These are phyloP conservation scores for Cryptosula pallasiana DNA, from an alignment of 2,888 invertebrate species.

Conservation along the genomic window DNA sequence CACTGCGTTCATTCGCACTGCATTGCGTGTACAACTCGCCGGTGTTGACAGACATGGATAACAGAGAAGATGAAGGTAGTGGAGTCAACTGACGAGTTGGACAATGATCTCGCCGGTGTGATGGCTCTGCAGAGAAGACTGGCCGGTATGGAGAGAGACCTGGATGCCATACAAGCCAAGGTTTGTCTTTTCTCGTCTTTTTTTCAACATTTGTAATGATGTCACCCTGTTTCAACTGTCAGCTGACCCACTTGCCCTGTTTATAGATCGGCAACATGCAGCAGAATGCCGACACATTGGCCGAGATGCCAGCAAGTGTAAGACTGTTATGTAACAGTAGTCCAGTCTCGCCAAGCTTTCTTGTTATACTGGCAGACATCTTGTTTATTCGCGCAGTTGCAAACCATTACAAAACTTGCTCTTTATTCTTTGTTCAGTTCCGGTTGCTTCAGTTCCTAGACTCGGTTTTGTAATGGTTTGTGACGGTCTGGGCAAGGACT, in stretches of 20 bases:
- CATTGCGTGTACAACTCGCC: too few species aligned
- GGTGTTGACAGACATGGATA: conserved; percentile 69
- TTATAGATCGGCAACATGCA: conserved; percentile 14
- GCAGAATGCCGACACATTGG: neutral
- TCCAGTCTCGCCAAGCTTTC: too few species aligned
- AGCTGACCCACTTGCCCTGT: too few species aligned
- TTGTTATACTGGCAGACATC: too few species aligned
- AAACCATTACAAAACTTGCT: too few species aligned
- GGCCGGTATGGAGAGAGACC: conserved; percentile 96
- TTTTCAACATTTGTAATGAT: too few species aligned
- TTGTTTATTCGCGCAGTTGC: too few species aligned
- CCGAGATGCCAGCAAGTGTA: neutral
- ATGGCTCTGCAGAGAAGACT: conserved; percentile 95
- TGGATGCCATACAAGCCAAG: conserved; percentile 97
- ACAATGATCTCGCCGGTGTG: conserved; percentile 90
- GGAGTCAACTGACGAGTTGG: conserved; percentile 93
- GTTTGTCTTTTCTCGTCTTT: conserved; percentile 30
- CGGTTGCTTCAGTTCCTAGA: too few species aligned
- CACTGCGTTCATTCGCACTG: conserved; percentile 7
- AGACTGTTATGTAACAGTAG: neutral
- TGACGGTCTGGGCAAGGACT: too few species aligned
- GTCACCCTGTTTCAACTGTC: too few species aligned
- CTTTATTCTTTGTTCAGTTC: too few species aligned
- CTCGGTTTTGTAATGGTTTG: too few species aligned
- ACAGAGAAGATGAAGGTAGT: conserved; percentile 98